phyloP scores from a whole-genome alignment of 2,797 vertebrate species.

The Scolopax bukidnonensis region DNA sequence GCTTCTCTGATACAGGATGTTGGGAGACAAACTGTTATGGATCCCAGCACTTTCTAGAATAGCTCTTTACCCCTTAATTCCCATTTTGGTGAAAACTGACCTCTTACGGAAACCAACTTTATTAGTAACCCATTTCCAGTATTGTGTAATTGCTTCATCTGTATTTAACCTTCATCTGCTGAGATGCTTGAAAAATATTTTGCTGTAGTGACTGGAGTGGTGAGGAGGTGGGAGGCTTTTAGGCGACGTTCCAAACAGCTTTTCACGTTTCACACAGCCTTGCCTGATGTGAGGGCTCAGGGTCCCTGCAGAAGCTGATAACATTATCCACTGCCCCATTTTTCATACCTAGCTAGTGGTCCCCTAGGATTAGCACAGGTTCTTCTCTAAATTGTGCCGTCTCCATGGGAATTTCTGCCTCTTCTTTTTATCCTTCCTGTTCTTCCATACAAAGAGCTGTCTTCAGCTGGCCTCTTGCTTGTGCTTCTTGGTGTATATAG shows the following conservation, averaged over 20 bases:
- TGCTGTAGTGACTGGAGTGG: background rate
- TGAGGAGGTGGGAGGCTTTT: background rate
- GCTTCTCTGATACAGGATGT: background rate
- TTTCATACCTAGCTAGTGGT: background rate
- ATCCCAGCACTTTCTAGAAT: background rate
- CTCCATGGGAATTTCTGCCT: constrained; percentile 41
- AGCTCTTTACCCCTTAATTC: background rate
- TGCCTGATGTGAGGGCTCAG: background rate
- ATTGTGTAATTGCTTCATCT: background rate
- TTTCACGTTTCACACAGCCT: background rate
- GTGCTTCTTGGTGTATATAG: background rate
- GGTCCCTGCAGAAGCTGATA: background rate
- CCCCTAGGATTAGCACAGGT: background rate
- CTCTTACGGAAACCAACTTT: background rate
- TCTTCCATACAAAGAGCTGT: background rate
- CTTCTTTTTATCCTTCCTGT: constrained; percentile 38
- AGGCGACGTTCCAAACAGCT: background rate
- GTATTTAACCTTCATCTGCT: background rate
- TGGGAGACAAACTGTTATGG: background rate
- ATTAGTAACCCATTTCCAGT: background rate
- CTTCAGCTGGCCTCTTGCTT: background rate
- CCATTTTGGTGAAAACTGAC: background rate
- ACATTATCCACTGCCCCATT: background rate
- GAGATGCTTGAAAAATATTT: background rate
- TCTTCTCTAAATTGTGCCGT: constrained; percentile 53